These are phyloP conservation scores for Poecilia velifera DNA, from an alignment of 2,797 vertebrate species.

Conservation along the genomic window DNA sequence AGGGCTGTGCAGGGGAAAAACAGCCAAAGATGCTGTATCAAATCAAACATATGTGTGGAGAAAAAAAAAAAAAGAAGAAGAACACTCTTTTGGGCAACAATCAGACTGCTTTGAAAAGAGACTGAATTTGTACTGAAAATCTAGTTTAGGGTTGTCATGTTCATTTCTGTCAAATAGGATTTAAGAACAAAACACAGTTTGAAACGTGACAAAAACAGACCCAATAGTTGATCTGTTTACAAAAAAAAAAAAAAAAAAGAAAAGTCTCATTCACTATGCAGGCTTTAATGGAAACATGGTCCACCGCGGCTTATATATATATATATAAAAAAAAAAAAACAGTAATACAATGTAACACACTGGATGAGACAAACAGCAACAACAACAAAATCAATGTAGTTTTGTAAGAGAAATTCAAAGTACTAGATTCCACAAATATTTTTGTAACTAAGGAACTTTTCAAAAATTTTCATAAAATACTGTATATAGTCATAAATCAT, in stretches of 20 bases:
- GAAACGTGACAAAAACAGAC: conserved; percentile 70
- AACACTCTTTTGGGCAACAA: conserved; percentile 71
- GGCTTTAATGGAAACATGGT: conserved; percentile 43
- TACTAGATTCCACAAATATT: background rate
- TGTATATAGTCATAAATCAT: background rate
- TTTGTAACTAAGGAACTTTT: background rate
- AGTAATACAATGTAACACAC: conserved; percentile 20
- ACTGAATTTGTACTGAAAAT: conserved; percentile 76
- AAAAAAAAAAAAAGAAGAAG: conserved; percentile 42
- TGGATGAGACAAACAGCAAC: background rate
- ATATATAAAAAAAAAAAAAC: conserved; percentile 13
- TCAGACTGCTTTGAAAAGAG: conserved; percentile 66
- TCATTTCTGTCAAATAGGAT: conserved; percentile 83
- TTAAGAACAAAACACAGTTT: conserved; percentile 77
- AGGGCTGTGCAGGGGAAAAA: conserved; percentile 78
- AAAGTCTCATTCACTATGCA: conserved; percentile 35
- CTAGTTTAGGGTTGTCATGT: conserved; percentile 84
- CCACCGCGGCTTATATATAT: conserved; percentile 25
- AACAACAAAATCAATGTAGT: background rate
- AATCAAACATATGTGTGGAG: conserved; percentile 81
- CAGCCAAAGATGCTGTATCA: conserved; percentile 85
- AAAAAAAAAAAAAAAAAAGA: conserved; percentile 62
- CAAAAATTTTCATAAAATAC: background rate
- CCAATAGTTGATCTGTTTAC: conserved; percentile 71
- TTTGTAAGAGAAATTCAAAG: conserved; percentile 14